phyloP scores from a whole-genome alignment of 2,888 invertebrate genomes.

The Cryptophagus acutangulus region DNA sequence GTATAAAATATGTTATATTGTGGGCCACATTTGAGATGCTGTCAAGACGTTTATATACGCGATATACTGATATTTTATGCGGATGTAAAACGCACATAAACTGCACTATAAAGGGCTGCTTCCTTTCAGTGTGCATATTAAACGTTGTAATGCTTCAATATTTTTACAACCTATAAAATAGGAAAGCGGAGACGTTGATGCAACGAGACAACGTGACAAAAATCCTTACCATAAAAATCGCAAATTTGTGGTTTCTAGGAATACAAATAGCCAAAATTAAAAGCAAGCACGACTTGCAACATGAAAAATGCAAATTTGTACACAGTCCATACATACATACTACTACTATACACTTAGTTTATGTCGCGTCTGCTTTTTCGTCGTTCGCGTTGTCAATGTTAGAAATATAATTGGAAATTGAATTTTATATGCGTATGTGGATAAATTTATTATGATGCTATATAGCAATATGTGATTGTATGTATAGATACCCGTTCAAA shows the following conservation, averaged over 20 bases:
- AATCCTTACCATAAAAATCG: constrained; percentile 26
- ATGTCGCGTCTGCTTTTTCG: too few relatives aligned
- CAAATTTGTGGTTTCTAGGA: constrained; percentile 20
- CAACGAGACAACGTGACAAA: constrained; percentile 36
- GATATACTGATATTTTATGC: constrained; percentile 37
- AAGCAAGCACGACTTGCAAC: too few relatives aligned
- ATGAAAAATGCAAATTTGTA: too few relatives aligned
- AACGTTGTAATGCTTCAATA: constrained; percentile 36
- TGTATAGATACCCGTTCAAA: constrained; percentile 29
- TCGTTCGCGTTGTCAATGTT: too few relatives aligned
- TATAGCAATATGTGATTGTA: too few relatives aligned
- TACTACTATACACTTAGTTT: too few relatives aligned
- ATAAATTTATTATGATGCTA: constrained; percentile 10
- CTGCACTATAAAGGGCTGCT: constrained; percentile 32
- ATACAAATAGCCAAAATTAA: constrained; percentile 21
- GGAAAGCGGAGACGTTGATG: too few relatives aligned
- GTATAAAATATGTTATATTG: too few relatives aligned
- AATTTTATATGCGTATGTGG: constrained; percentile 2
- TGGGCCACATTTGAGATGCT: too few relatives aligned
- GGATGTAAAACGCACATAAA: constrained; percentile 36
- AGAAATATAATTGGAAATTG: constrained; percentile 5
- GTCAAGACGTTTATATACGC: constrained; percentile 36
- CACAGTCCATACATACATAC: too few relatives aligned
- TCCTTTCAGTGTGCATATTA: constrained; percentile 39
- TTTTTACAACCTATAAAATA: constrained; percentile 41